Evolutionary conservation across 1,140 invertebrate species (phyloP).

Genomic region (Ceratitis capitata): DNA sequence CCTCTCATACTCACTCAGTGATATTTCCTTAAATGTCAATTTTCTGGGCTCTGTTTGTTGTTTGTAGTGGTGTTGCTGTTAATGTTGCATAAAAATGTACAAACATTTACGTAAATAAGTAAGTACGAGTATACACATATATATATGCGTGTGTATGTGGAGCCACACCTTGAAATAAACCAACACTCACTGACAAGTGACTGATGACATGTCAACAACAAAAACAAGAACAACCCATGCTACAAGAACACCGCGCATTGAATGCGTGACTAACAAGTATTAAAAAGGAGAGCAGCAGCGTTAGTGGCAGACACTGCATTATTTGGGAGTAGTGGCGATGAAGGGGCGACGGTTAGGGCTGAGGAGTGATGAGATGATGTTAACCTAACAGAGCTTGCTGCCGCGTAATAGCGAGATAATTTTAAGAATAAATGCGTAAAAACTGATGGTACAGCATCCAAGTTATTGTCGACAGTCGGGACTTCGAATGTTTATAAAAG

Average conservation of each 20-base stretch:
- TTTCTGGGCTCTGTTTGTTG: neutral
- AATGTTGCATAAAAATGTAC: neutral
- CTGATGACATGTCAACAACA: conserved; percentile 43
- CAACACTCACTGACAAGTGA: conserved; percentile 40
- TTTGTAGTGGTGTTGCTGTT: neutral
- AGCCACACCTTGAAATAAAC: neutral
- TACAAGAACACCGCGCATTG: neutral
- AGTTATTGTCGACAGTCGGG: too few relatives aligned
- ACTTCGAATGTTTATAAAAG: too few relatives aligned
- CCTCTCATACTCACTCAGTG: neutral
- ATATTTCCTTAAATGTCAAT: neutral
- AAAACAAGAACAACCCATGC: neutral
- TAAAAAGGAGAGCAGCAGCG: neutral
- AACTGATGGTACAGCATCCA: too few relatives aligned
- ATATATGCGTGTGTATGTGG: neutral
- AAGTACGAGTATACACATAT: neutral
- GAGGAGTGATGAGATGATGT: neutral
- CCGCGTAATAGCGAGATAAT: neutral
- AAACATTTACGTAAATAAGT: neutral
- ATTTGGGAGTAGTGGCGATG: neutral
- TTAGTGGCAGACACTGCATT: neutral
- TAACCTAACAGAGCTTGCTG: too few relatives aligned
- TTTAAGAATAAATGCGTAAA: too few relatives aligned
- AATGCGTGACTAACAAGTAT: neutral
- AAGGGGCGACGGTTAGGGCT: neutral